Evolutionary conservation across 1,140 invertebrate genomes (phyloP), one percentile per base, ranked within the genome.

Genomic region (Hyles vespertilio): DNA sequence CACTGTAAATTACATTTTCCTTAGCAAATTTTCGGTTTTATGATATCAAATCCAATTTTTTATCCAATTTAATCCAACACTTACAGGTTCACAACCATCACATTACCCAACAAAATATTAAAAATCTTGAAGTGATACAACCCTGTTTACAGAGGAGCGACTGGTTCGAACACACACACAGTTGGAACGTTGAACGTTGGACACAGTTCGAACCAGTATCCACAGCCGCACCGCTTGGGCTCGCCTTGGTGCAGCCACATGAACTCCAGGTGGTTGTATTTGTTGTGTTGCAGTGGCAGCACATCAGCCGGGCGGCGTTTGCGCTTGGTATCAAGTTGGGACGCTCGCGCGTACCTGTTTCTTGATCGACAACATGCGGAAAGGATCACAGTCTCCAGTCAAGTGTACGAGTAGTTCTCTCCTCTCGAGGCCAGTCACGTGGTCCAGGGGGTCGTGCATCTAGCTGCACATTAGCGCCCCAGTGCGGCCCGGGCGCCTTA

Each of bases 121-220:
- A 22, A 22, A 22, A 22, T 22, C 22, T 22, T 22, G 22, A 22
- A 22, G 22, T 22, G 22, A 22, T 22, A 22, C 22, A 22, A 22
- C 22, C 22, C 22, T 22, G 22, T 22, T 22, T 22, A 22, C 22
- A 1, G 1, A 22, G 22, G 22, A 22, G 22, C 22, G 22, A 22
- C 22, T 22, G n/a, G n/a, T n/a, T n/a, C n/a, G n/a, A n/a, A n/a
- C n/a, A n/a, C n/a, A n/a, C n/a, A n/a, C n/a, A n/a, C n/a, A n/a
- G n/a, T n/a, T n/a, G n/a, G n/a, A n/a, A n/a, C n/a, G n/a, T n/a
- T n/a, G n/a, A n/a, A n/a, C n/a, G n/a, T n/a, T n/a, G 78, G 76
- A 44, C 81, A 85, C 3, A 89, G 58, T 56, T 82, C 77, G 51
- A 89, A 89, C 86, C 86, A 89, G 65, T 81, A 76, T 3, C 86